Percentiles rank a stretch among this genome's conserved stretches.
phyloP scores from a whole-genome alignment of 1,140 invertebrate genomes.

The Tachypleus tridentatus region DNA sequence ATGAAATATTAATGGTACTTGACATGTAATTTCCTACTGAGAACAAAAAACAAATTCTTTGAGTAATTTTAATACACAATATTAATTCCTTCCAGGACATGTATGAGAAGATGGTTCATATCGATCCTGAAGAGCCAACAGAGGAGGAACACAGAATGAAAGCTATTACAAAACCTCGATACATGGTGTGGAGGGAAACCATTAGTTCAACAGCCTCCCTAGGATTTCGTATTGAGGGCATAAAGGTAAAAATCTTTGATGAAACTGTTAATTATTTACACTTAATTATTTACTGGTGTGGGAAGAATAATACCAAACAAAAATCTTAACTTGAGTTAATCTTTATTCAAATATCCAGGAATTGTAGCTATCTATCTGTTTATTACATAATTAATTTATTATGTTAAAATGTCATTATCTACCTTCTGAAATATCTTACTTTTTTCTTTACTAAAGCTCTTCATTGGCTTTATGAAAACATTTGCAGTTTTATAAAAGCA shows the following conservation, averaged over 20 bases:
- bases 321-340: slow-evolving; percentile 1
- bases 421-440: too few relatives aligned
- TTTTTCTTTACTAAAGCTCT: too few relatives aligned
- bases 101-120: slow-evolving; percentile 96
- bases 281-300: not conserved
- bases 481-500: too few relatives aligned
- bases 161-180: slow-evolving; percentile 86
- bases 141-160: slow-evolving; percentile 74
- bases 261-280: not conserved
- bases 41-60: too few relatives aligned
- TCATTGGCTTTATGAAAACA: too few relatives aligned
- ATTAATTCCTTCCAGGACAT: slow-evolving; percentile 56
- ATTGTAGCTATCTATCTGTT: too few relatives aligned
- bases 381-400: too few relatives aligned
- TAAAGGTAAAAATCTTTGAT: slow-evolving; percentile 40
- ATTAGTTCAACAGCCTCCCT: slow-evolving; percentile 89
- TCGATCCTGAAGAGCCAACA: slow-evolving; percentile 77
- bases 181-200: slow-evolving; percentile 95
- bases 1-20: too few relatives aligned
- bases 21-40: too few relatives aligned
- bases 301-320: not conserved
- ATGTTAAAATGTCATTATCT: too few relatives aligned
- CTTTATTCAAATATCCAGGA: not conserved
- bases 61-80: too few relatives aligned
- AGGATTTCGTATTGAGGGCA: slow-evolving; percentile 92